Evolutionary conservation across 2,797 vertebrate genomes (phyloP).

Genomic region (Balearica regulorum): DNA sequence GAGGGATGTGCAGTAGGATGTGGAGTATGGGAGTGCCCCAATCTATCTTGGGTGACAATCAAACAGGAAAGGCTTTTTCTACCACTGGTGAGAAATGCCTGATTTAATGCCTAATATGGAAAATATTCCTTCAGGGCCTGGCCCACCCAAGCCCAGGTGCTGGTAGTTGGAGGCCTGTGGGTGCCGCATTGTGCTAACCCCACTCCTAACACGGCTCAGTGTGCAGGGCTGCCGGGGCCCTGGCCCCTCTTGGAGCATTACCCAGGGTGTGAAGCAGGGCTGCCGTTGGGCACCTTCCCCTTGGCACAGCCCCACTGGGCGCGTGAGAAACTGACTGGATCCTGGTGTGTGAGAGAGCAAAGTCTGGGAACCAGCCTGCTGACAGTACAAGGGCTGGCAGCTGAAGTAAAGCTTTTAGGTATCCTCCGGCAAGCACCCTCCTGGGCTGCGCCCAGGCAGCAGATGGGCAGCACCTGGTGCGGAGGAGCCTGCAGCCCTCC

Average conservation of each 20-base stretch:
- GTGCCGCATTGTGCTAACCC: neutral
- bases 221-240: rapidly evolving
- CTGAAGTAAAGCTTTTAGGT: neutral
- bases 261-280: too few species aligned
- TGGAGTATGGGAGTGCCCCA: too few species aligned
- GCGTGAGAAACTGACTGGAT: neutral
- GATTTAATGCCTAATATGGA: neutral
- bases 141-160: neutral
- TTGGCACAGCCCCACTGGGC: too few species aligned
- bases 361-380: neutral
- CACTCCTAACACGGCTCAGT: neutral
- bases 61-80: neutral
- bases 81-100: neutral
- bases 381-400: neutral
- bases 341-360: rapidly evolving
- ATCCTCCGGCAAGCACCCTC: too few species aligned
- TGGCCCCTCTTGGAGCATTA: neutral
- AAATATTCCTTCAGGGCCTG: neutral
- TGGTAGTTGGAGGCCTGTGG: rapidly evolving
- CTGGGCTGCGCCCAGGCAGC: neutral
- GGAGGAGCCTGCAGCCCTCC: neutral
- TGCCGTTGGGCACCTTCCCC: neutral
- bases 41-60: rapidly evolving
- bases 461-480: neutral
- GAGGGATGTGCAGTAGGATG: rapidly evolving